Percentiles rank a stretch among this genome's conserved stretches.
phyloP scores from a whole-genome alignment of 2,797 vertebrate species.

The Coluber constrictor region DNA sequence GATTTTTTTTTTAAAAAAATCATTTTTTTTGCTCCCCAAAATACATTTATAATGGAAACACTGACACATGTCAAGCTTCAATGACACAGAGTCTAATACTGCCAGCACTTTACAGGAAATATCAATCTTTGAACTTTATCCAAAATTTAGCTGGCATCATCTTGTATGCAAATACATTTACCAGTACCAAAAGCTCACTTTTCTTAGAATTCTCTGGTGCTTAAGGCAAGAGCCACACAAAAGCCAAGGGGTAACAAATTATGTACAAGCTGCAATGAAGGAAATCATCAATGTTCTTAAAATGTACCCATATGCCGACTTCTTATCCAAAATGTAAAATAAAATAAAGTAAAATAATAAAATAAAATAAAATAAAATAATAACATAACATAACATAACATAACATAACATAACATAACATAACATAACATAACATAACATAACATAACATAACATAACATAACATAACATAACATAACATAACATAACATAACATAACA shows the following conservation, averaged over 20 bases:
- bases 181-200: neutral
- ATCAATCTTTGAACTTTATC: neutral
- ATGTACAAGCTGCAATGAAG: rapidly evolving
- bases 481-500: constrained; percentile 22
- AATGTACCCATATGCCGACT: neutral
- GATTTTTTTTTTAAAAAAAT: neutral
- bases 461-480: constrained; percentile 6
- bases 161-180: neutral
- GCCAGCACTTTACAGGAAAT: constrained; percentile 3
- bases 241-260: neutral
- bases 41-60: constrained; percentile 25
- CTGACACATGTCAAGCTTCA: constrained; percentile 7
- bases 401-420: neutral
- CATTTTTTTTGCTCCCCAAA: neutral
- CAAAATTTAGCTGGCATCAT: neutral
- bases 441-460: neutral
- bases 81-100: neutral
- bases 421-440: constrained; percentile 10
- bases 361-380: neutral
- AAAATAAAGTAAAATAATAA: constrained; percentile 10
- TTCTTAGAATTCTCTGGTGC: rapidly evolving
- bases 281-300: neutral
- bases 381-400: constrained; percentile 5
- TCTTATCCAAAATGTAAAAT: constrained; percentile 8
- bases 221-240: neutral